phyloP scores from a whole-genome alignment of 2,888 invertebrate species.

The Brachyptera risi region DNA sequence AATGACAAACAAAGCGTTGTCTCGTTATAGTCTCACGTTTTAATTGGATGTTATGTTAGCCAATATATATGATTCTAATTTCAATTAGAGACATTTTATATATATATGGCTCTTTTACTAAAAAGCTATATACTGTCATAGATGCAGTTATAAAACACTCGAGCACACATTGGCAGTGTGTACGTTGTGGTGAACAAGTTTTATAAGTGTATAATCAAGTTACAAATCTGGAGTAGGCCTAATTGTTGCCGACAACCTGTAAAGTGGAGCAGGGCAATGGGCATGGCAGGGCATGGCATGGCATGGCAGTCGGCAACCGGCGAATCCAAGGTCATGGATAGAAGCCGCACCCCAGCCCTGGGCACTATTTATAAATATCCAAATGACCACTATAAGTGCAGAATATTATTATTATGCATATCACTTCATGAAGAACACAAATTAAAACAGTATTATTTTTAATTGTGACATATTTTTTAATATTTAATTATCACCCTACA shows the following conservation, averaged over 20 bases:
- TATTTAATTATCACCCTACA: neutral
- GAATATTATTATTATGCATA: neutral
- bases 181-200: no score
- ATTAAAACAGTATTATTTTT: neutral
- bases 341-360: slow-evolving; percentile 8
- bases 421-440: neutral
- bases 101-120: no score
- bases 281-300: no score
- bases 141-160: no score
- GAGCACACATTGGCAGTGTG: no score
- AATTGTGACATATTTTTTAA: neutral
- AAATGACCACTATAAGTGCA: neutral
- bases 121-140: no score
- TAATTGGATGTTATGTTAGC: no score
- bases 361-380: neutral
- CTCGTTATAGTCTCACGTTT: no score
- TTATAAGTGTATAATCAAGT: slow-evolving; percentile 10
- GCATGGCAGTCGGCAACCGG: neutral
- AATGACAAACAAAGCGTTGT: no score
- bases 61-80: no score
- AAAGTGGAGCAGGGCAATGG: slow-evolving; percentile 18
- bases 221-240: slow-evolving; percentile 17
- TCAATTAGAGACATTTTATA: no score
- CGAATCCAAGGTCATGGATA: slow-evolving; percentile 15
- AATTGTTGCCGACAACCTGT: neutral